phyloP scores from a whole-genome alignment of 2,797 vertebrate genomes.

The Cercopithecus mitis region DNA sequence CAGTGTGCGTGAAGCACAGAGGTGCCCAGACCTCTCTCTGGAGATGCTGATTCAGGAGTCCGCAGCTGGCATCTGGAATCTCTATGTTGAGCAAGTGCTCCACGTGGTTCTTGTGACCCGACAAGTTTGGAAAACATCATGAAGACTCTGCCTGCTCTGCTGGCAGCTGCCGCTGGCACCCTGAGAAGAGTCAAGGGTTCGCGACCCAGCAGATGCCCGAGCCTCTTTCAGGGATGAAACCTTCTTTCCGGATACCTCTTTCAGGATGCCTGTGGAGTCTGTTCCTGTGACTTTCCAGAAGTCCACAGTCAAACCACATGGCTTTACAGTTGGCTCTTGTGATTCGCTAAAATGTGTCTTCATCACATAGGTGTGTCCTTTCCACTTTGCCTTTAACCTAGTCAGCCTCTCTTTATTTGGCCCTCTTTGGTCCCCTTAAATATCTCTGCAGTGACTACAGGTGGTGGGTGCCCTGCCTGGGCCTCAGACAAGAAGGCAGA shows the following conservation, averaged over 20 bases:
- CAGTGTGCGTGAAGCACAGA: not conserved
- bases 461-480: not conserved
- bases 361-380: not conserved
- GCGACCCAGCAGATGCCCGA: fast-evolving
- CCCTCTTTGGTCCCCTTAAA: not conserved
- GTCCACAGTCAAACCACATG: not conserved
- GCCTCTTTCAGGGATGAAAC: not conserved
- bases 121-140: not conserved
- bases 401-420: not conserved
- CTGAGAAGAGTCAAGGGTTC: not conserved
- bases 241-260: not conserved
- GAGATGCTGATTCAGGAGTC: not conserved
- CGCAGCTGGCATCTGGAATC: not conserved
- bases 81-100: not conserved
- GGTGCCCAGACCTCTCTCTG: not conserved
- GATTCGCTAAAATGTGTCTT: not conserved
- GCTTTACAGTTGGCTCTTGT: not conserved
- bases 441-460: not conserved
- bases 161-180: not conserved
- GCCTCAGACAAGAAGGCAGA: not conserved
- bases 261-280: not conserved
- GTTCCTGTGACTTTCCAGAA: not conserved
- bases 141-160: not conserved
- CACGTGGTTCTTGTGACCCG: not conserved
- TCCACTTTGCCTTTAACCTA: not conserved